Percentiles rank a stretch among this genome's conserved stretches.
These are phyloP conservation scores for Lepus europaeus DNA, from an alignment of 2,113 vertebrate genomes.

Conservation along the genomic window DNA sequence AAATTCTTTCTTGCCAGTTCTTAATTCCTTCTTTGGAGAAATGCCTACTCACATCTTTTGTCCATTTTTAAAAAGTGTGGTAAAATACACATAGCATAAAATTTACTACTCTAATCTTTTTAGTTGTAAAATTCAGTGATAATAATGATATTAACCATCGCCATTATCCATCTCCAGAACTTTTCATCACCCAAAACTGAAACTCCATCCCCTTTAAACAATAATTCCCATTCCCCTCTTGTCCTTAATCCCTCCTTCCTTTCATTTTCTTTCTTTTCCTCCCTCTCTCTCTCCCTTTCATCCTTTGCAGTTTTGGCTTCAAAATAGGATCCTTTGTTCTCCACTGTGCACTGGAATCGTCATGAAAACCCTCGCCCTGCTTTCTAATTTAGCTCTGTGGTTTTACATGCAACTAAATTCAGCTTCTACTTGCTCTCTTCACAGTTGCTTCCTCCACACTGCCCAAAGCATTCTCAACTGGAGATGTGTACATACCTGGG, in stretches of 20 bases:
- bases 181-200: background rate
- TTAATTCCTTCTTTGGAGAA: background rate
- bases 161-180: too few relatives aligned
- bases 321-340: background rate
- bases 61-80: background rate
- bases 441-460: background rate
- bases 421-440: rapidly evolving
- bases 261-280: background rate
- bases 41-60: background rate
- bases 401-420: background rate
- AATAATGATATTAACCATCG: too few relatives aligned
- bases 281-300: background rate
- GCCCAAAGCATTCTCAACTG: background rate
- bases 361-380: background rate
- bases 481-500: background rate
- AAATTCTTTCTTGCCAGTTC: background rate
- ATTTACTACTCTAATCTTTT: background rate
- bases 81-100: background rate
- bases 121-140: rapidly evolving
- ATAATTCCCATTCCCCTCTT: background rate
- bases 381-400: background rate
- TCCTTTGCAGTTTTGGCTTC: background rate
- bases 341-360: background rate
- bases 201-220: background rate
- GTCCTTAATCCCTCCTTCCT: background rate